Conservation (phyloP, 2,888 invertebrate genomes). For the Lasioglossum zephyrum region DNA sequence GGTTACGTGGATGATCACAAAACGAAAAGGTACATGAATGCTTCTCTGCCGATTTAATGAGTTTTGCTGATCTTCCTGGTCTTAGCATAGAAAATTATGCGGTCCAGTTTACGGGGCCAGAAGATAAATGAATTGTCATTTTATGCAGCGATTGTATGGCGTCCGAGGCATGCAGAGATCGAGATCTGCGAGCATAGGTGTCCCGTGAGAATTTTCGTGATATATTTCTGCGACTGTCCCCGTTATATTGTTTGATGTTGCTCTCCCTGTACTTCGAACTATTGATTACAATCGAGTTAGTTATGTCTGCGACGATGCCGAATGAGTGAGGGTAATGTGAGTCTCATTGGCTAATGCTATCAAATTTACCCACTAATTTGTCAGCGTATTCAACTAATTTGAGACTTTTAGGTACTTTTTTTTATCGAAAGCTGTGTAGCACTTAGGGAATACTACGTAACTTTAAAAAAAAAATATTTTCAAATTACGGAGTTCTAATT, state of each 20-base stretch:
- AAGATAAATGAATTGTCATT: conserved; percentile 33
- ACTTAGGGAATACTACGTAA: background rate
- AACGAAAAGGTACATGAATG: background rate
- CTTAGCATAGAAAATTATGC: conserved; percentile 62
- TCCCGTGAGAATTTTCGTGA: conserved; percentile 32
- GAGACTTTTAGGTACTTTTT: background rate
- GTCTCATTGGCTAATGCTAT: background rate
- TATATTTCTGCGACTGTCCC: background rate
- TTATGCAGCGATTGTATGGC: conserved; percentile 32
- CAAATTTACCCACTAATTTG: background rate
- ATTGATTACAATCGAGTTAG: background rate
- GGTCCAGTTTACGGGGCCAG: conserved; percentile 14
- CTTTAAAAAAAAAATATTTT: background rate
- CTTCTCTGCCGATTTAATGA: conserved; percentile 8
- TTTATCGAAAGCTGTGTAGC: background rate
- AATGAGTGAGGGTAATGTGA: background rate
- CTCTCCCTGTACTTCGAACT: background rate
- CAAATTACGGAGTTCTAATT: background rate
- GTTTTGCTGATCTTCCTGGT: background rate
- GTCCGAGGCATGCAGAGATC: background rate
- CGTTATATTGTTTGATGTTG: background rate
- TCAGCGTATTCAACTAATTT: background rate
- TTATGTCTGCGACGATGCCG: background rate
- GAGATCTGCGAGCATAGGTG: background rate
- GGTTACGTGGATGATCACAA: conserved; percentile 9